These are phyloP conservation scores for Cecropterus lyciades DNA, from an alignment of 1,140 invertebrate species.

Conservation along the genomic window DNA sequence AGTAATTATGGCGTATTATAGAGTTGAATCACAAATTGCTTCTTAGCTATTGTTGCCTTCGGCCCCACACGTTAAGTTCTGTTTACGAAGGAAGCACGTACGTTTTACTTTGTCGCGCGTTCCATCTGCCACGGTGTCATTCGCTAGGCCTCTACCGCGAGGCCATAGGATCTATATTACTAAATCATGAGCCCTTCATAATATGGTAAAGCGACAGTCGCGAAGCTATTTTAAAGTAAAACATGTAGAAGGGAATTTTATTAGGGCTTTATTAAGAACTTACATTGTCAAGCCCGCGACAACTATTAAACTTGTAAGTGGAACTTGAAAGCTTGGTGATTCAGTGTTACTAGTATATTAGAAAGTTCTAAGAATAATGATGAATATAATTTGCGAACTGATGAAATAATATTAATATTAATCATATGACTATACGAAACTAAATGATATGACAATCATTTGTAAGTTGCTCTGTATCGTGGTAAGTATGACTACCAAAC, in stretches of 20 bases:
- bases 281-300: constrained; percentile 42
- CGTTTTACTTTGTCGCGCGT: constrained; percentile 78
- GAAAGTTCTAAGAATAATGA: background rate
- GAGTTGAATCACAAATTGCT: constrained; percentile 77
- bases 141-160: constrained; percentile 33
- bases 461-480: too few relatives aligned
- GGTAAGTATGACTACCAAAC: too few relatives aligned
- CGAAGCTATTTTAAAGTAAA: constrained; percentile 58
- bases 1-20: constrained; percentile 73
- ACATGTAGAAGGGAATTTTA: constrained; percentile 61
- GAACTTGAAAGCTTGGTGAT: background rate
- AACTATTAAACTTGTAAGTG: constrained; percentile 19
- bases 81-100: constrained; percentile 77
- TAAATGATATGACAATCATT: too few relatives aligned
- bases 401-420: background rate
- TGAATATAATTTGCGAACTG: background rate
- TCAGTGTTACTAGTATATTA: background rate
- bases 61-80: constrained; percentile 74
- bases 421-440: background rate
- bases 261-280: constrained; percentile 53
- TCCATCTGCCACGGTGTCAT: constrained; percentile 53
- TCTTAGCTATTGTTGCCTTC: constrained; percentile 71
- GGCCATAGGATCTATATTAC: constrained; percentile 40
- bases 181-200: constrained; percentile 5
- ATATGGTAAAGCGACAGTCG: constrained; percentile 26